Base-by-base conservation (phyloP, 1,140 invertebrate species). In the Drosophila saltans region DNA sequence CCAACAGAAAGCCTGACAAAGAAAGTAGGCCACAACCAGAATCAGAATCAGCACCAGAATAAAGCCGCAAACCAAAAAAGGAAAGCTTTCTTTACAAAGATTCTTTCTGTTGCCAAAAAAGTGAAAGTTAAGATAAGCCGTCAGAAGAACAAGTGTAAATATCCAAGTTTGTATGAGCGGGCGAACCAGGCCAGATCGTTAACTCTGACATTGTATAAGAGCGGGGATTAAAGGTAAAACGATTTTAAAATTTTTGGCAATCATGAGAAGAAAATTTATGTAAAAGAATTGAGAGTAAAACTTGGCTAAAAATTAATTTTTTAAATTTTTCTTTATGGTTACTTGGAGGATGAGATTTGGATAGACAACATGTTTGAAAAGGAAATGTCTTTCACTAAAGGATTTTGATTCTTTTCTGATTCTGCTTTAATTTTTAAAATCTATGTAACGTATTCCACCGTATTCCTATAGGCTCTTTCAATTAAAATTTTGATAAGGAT, bases 111-210 rank as follows among this genome's bases (percentile, higher is more conserved):
- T 24, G 58, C 24, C 26, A 41, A 36, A 75, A 72, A 78, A 85
- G 82, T 66, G 82, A 85, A 85, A 85, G 80, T 82, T 56, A 39
- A 63, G 33, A 39, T 36, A 28, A 43, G 58, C 40, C 48, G 41
- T 45, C 39, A 30, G 48, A 33, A 43, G 48, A 6, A 72, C 64
- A 76, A 77, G 57, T 77, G 75, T 61, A 71, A 77, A 77, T 77
- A 77, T 36, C 33, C 33, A 36, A 6, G 33, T 36, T 36, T 74
- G 57, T 77, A 55, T 71, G 67, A 52, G 21, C 45, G 74, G 16
- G 16, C 16, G 16, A 16, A 52, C 45, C 45, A 26, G 74, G 67
- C 77, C 75, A 77, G 74, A 77, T 77, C 61, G 74, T 76, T 77
- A 70, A 77, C 73, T 77, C 70, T 69, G 74, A 71, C 74, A 71